Percentiles rank a stretch among this genome's conserved stretches.
Conservation (phyloP, 2,113 vertebrate genomes). For the Corvus hawaiiensis region DNA sequence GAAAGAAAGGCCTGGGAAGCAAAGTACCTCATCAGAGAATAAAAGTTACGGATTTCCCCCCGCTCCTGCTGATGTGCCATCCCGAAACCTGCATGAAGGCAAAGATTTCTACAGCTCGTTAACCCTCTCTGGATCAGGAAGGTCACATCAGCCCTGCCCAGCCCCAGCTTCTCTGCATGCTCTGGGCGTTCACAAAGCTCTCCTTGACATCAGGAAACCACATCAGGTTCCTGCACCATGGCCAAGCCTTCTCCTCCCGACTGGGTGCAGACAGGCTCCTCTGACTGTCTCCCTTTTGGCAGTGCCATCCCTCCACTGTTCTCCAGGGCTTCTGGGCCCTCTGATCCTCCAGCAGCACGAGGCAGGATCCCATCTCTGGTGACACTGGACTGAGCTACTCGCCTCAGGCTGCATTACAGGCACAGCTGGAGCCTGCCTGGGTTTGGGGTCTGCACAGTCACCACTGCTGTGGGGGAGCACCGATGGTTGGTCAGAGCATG, state of each 20-base stretch:
- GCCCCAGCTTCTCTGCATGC: not conserved
- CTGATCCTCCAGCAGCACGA: not conserved
- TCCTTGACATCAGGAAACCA: not conserved
- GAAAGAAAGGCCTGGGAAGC: not conserved
- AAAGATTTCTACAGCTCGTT: not conserved
- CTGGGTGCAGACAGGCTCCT: not conserved
- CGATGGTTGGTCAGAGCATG: not conserved
- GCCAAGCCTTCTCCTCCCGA: not conserved
- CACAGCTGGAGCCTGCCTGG: not conserved
- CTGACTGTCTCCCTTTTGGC: not conserved
- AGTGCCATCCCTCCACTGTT: not conserved
- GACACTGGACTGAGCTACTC: not conserved
- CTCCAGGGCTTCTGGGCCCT: not conserved
- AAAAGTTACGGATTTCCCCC: not conserved
- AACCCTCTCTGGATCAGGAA: not conserved
- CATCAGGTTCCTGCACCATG: not conserved
- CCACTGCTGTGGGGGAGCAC: not conserved
- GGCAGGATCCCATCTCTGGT: not conserved
- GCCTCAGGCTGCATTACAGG: not conserved
- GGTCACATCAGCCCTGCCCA: not conserved
- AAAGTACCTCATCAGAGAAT: not conserved
- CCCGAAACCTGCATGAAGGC: accelerated
- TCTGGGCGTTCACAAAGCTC: not conserved
- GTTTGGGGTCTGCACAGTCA: not conserved
- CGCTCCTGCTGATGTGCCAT: not conserved